A percentile compares a stretch with the other conserved stretches of the same genome.
These are phyloP conservation scores for Chrysaora quinquecirrha DNA, from an alignment of 30 jellyfish, hydroid and myxozoan genomes.

Conservation along the genomic window DNA sequence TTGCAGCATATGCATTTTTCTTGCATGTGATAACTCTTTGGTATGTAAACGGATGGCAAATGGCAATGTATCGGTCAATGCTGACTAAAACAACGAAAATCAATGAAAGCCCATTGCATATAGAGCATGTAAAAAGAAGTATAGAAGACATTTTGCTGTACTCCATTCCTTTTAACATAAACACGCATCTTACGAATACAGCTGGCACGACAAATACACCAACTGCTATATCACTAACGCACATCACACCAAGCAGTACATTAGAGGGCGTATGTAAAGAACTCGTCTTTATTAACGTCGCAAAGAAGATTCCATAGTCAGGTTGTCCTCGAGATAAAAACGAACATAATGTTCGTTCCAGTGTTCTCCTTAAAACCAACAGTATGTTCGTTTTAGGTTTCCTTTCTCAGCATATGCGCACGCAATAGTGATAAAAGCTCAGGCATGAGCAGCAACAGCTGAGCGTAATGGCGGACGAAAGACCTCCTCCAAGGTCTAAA, in stretches of 20 bases:
- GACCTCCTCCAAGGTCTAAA: too few species aligned
- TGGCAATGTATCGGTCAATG: constrained; percentile 15
- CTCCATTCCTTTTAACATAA: background rate
- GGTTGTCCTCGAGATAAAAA: too few species aligned
- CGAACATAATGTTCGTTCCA: too few species aligned
- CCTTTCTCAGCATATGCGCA: too few species aligned
- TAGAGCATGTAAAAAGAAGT: background rate
- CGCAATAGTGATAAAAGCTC: too few species aligned
- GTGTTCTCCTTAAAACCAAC: too few species aligned
- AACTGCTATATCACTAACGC: constrained; percentile 18
- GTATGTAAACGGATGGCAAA: constrained; percentile 24
- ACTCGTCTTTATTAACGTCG: constrained; percentile 7
- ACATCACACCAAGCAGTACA: background rate
- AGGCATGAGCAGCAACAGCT: too few species aligned
- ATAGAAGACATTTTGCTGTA: background rate
- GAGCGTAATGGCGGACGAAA: too few species aligned
- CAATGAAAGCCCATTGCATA: constrained; percentile 11
- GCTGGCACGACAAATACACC: constrained; percentile 9
- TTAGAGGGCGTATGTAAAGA: constrained; percentile 29
- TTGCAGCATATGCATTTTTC: background rate
- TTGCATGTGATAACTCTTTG: background rate
- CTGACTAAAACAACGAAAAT: constrained; percentile 4
- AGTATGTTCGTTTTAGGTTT: too few species aligned
- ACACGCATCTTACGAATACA: background rate
- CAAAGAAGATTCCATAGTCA: background rate